Conservation (phyloP, 2,888 invertebrate genomes). For the Limnephilus auricula region DNA sequence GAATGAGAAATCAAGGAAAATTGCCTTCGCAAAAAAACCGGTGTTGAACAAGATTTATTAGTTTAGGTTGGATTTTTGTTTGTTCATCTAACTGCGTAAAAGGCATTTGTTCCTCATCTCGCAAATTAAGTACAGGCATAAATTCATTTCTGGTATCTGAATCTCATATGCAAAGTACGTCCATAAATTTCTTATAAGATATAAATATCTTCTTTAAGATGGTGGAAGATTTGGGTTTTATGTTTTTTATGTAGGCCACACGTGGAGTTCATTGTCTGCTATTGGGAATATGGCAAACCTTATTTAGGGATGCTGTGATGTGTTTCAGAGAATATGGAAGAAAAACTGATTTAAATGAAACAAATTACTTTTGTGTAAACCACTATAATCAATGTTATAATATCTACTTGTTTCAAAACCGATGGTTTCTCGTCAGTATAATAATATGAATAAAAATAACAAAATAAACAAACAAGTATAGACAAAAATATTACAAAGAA, state of each 20-base stretch:
- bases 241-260: background rate
- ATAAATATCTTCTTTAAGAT: background rate
- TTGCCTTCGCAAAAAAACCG: background rate
- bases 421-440: no score
- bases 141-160: background rate
- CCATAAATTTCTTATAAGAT: background rate
- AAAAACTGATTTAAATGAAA: no score
- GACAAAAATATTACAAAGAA: no score
- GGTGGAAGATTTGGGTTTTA: background rate
- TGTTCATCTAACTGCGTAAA: background rate
- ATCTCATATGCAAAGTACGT: background rate
- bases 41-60: background rate
- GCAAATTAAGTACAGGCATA: background rate
- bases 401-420: no score
- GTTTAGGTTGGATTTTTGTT: background rate
- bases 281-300: background rate
- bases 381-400: no score
- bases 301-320: background rate
- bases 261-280: background rate
- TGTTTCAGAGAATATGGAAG: no score
- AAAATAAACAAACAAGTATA: no score
- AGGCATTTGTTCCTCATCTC: background rate
- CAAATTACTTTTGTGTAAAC: no score
- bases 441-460: no score
- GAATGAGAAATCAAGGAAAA: background rate